phyloP scores from a whole-genome alignment of 1,140 invertebrate genomes.

The Catajapyx aquilonaris region DNA sequence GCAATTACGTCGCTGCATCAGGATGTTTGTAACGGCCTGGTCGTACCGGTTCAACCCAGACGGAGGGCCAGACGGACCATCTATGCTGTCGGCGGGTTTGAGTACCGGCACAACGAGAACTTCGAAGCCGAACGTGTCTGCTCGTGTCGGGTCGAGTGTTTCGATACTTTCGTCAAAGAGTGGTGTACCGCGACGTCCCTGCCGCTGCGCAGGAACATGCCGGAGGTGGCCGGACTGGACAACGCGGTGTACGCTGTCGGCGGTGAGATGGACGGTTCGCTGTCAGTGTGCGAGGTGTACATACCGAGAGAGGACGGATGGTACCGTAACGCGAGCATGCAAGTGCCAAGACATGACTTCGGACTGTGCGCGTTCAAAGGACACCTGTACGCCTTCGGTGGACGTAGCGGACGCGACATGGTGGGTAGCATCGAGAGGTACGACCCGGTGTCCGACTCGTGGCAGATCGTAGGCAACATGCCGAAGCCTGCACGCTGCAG shows the following conservation, averaged over 20 bases:
- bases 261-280: conserved; percentile 72
- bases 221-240: conserved; percentile 66
- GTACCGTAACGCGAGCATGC: conserved; percentile 51
- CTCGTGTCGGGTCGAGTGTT: no score
- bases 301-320: conserved; percentile 46
- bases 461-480: conserved; percentile 57
- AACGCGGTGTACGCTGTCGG: conserved; percentile 79
- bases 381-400: conserved; percentile 71
- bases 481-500: conserved; percentile 75
- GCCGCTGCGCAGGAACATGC: conserved; percentile 66
- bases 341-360: conserved; percentile 74
- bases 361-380: conserved; percentile 66
- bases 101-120: no score
- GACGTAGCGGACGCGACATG: conserved; percentile 81
- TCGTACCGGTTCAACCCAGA: no score
- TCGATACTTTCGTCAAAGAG: conserved; percentile 42
- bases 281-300: conserved; percentile 72
- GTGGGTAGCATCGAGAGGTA: conserved; percentile 78
- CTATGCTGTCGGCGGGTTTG: no score
- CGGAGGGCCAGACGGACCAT: no score
- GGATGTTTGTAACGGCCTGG: no score
- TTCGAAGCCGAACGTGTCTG: no score
- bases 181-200: conserved; percentile 64
- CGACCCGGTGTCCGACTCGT: conserved; percentile 57
- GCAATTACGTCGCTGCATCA: no score